Base-by-base conservation (phyloP, 2,888 invertebrate genomes). In the Sinodicranocentrus sp. region DNA sequence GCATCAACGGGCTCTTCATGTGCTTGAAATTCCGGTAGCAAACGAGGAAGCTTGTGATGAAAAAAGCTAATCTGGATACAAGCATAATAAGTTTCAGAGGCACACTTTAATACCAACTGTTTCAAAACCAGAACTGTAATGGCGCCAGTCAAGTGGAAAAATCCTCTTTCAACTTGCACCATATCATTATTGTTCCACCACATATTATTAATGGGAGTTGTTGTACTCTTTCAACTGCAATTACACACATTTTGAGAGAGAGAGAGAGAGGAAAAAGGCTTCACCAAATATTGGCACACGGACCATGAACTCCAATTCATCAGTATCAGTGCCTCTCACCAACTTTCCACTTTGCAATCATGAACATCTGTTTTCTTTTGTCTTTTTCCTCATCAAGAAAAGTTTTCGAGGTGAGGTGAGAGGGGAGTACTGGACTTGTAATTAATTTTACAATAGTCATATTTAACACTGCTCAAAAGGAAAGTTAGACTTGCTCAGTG, bases 161-260 rank as follows among this genome's bases (percentile, higher is more conserved):
- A n/a, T n/a, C 10, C 33, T 33, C 33, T 6, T 6, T 33, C 33
- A 3, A 3, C 33, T 6, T 33, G 21, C 10, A 25, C 21, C 57
- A 54, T 65, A 65, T 65, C 63, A 63, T 75, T 65, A 75, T 44
- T 13, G 52, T 75, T 75, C 6, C 25, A 57, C 19, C n/a, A 43
- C 73, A 44, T 33, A 61, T 63, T 75, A 52, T 75, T 75, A 75
- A 75, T 75, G 75, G 48, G 28, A 75, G 63, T 75, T 65, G 48
- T 48, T 48, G 48, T 5, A n/a, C 15, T 48, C 39, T 8, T 5
- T 48, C 10, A 15, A 15, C 2, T 48, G 15, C 48, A 48, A 10
- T 5, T 48, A 48, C n/a, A 48, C 48, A 15, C 15, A 10, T 48
- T 33, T 33, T 33, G 3, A 6, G 33, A 3, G 10, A 3, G 33